Conservation (phyloP, 2,888 invertebrate species). For the Andrena flavipes region DNA sequence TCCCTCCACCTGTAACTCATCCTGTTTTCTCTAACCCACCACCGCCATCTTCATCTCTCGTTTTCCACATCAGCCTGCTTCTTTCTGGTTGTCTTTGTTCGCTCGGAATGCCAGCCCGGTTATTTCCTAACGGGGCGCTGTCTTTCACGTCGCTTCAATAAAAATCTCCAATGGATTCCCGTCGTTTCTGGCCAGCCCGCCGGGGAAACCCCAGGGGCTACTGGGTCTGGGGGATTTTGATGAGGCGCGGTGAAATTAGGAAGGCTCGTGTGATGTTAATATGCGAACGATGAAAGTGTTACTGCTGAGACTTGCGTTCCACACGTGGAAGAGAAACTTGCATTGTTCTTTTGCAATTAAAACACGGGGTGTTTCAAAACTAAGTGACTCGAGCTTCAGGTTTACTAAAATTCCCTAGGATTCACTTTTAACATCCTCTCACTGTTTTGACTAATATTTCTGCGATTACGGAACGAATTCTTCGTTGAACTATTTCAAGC, state of each 20-base stretch:
- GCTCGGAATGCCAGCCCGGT: slow-evolving; percentile 3
- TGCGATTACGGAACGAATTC: no score
- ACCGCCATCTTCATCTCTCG: background rate
- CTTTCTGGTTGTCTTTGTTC: background rate
- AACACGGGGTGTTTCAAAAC: no score
- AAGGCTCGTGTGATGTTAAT: background rate
- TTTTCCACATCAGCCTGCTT: slow-evolving; percentile 1
- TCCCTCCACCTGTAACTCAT: slow-evolving; percentile 1
- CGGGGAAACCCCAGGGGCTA: background rate
- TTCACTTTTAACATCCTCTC: background rate
- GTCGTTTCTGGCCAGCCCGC: background rate
- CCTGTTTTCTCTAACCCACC: slow-evolving; percentile 4
- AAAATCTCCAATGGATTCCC: slow-evolving; percentile 26
- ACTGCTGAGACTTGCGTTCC: no score
- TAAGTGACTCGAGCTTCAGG: background rate
- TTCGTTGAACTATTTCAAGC: no score
- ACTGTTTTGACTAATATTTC: no score
- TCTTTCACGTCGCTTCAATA: slow-evolving; percentile 10
- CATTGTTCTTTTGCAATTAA: no score
- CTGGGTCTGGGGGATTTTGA: background rate
- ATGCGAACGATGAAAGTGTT: no score
- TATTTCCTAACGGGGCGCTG: slow-evolving; percentile 26
- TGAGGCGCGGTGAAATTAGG: background rate
- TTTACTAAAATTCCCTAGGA: background rate
- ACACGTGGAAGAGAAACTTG: no score